Base-by-base conservation (phyloP, 2,888 invertebrate genomes). In the Ophioninae sp. region DNA sequence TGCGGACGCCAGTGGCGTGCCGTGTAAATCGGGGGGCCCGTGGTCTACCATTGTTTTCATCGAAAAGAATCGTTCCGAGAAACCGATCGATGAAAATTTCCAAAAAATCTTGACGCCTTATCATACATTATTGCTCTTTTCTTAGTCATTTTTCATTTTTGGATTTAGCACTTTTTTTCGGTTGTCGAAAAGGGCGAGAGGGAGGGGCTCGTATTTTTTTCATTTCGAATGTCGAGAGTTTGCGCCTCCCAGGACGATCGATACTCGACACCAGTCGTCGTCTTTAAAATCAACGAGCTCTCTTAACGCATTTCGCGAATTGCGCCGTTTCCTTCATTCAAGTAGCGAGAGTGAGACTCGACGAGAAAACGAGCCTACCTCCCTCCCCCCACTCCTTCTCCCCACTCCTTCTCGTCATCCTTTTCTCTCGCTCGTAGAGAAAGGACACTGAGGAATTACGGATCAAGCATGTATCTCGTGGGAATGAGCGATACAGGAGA, bases 1-100 rank as follows among this genome's bases (percentile, higher is more conserved):
- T 69, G 84, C 56, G 67, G 75, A 74, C 50, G 70, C 44, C 85
- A 84, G 83, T 73, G 70, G 79, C 81, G 85, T 83, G 76, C 21
- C 77, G 8, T 70, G 56, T 37, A n/a, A 8, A 56, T 68, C 3
- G 5, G 8, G 84, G 39, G 72, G 79, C 79, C 73, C 8, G 7
- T 10, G 23, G n/a, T 2, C 41, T 44, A 23, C 61, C 56, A 17
- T n/a, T n/a, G n/a, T n/a, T n/a, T n/a, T n/a, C n/a, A 37, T 5
- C 41, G 37, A 50, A 56, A 7, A 30, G n/a, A 57, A 57, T 41
- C 13, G 44, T 37, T 17, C 6, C 13, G 57, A 20, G 20, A 57
- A 57, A 57, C 17, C 30, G 30, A 30, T 10, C 0, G 23, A n/a
- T n/a, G n/a, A n/a, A n/a, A n/a, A n/a, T n/a, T n/a, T n/a, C n/a